These are phyloP conservation scores for Genyomyrus donnyi DNA, from an alignment of 2,113 vertebrate species.

Conservation along the genomic window DNA sequence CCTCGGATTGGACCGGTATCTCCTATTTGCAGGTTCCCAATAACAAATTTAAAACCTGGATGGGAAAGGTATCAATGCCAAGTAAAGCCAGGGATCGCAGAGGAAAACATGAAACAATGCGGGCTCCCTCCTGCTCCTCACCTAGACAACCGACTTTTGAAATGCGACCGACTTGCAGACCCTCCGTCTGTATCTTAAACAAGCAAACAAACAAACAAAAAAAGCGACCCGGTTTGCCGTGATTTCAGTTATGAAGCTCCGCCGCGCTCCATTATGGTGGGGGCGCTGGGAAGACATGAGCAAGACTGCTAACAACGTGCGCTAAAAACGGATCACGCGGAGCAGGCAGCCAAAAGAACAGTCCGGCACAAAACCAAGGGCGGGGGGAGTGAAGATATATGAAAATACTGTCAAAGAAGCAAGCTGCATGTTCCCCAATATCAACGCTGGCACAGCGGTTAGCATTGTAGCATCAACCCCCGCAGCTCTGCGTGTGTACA, in stretches of 20 bases:
- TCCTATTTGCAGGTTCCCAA: neutral
- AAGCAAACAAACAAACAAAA: neutral
- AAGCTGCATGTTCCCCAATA: neutral
- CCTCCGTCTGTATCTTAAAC: neutral
- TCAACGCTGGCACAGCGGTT: neutral
- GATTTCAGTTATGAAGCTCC: neutral
- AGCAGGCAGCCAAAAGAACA: neutral
- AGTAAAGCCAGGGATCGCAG: neutral
- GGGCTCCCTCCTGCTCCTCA: neutral
- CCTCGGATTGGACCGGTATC: neutral
- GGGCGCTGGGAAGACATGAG: neutral
- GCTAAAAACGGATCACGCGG: neutral
- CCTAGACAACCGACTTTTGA: neutral
- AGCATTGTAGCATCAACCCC: neutral
- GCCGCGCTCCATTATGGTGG: too few relatives aligned
- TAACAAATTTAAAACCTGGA: neutral
- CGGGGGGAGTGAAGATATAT: neutral
- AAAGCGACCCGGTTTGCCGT: neutral
- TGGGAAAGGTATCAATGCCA: neutral
- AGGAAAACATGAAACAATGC: neutral
- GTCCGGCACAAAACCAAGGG: neutral
- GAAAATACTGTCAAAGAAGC: neutral
- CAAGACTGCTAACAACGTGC: neutral
- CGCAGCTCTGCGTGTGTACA: neutral
- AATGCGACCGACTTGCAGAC: neutral